Base-by-base conservation (phyloP, 2,797 vertebrate genomes). In the Rhynchonycteris naso region DNA sequence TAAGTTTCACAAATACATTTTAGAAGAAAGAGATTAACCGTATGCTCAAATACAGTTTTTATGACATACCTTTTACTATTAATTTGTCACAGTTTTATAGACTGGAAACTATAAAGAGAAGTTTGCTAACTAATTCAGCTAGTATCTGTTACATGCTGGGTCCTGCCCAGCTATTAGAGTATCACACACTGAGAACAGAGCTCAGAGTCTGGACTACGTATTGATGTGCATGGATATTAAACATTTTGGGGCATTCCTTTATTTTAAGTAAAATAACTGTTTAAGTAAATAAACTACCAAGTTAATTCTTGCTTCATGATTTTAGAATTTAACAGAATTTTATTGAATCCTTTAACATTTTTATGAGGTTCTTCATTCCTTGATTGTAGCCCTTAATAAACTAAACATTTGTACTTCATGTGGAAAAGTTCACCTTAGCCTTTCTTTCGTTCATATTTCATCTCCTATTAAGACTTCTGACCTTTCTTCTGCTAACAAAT, bases 41-140 rank as follows among this genome's bases (percentile, higher is more conserved):
- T 38, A 61, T 91, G 81, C 30, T 93, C 28, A 90, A 81, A 83
- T 96, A 84, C 2, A 68, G 38, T 66, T 93, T 94, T 92, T 80
- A 59, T 65, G 74, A 69, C 63, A 50, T 91, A 33, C 24, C n/a
- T 71, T 35, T 43, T 63, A 85, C 7, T 95, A 35, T 79, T 75
- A 72, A 88, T 83, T 89, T 68, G 63, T 84, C 54, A 91, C 7
- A 72, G 69, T 84, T 91, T 96, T 90, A 63, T 69, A 76, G 61
- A 65, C 78, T 69, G 50, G 58, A 86, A 84, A 81, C 14, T 63
- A 58, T n/a, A 71, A 68, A 92, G 26, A 94, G 33, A 91, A 68
- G 5, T 78, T 68, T 28, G 38, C 4, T 66, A 16, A 80, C 83
- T 95, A 79, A 58, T 90, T 94, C 50, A 81, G 5, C 38, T 68